Evolutionary conservation across 2,113 vertebrate genomes (phyloP).

Genomic region (Phrynosoma platyrhinos): DNA sequence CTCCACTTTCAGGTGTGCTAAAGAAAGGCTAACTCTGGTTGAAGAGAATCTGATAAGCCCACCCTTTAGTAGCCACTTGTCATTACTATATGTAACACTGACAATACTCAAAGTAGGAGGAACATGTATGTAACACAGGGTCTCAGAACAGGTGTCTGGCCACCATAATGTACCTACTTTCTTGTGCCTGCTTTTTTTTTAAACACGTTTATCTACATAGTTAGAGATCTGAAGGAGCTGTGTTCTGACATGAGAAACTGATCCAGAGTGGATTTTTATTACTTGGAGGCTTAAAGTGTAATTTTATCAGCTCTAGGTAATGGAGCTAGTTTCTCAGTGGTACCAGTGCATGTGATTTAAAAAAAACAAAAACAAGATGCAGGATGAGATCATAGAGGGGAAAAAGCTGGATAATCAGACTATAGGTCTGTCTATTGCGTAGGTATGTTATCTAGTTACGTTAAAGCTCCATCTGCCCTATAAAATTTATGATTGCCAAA

Average conservation of each 20-base stretch:
- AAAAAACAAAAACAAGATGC: not conserved
- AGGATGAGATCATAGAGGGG: rapidly evolving
- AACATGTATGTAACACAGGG: not conserved
- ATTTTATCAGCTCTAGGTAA: not conserved
- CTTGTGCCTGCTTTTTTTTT: slow-evolving; percentile 17
- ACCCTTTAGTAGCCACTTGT: not conserved
- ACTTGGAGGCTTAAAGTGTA: slow-evolving; percentile 12
- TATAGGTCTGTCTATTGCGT: slow-evolving; percentile 41
- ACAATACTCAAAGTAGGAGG: not conserved
- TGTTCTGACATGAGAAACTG: slow-evolving; percentile 14
- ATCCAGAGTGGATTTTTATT: slow-evolving; percentile 23
- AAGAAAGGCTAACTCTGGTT: not conserved
- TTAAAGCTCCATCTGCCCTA: not conserved
- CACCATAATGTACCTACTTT: slow-evolving; percentile 7
- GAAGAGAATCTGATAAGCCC: not conserved
- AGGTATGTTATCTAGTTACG: not conserved
- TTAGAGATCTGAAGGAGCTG: slow-evolving; percentile 26
- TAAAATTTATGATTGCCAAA: not conserved
- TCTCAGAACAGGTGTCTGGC: not conserved
- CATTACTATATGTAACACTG: not conserved
- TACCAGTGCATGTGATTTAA: not conserved
- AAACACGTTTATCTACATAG: slow-evolving; percentile 39
- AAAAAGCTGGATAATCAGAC: slow-evolving; percentile 54
- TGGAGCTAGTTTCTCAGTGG: not conserved
- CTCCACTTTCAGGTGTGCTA: not conserved